Conservation (phyloP, 2,113 vertebrate genomes). For the Choloepus hoffmanni region DNA sequence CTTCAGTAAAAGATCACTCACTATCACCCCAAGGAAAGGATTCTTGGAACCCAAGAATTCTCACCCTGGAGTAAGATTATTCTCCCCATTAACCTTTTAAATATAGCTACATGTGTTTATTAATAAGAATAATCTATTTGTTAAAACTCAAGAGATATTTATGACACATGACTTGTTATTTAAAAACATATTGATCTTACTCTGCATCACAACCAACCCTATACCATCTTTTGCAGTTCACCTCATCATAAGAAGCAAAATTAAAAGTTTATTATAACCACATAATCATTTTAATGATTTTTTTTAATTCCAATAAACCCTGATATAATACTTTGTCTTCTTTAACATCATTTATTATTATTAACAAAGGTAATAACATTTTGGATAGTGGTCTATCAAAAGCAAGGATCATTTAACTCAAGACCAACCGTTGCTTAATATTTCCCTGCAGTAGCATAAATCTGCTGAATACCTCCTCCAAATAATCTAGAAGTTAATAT, state of each 20-base stretch:
- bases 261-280: conserved; percentile 33
- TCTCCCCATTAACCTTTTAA: conserved; percentile 84
- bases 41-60: conserved; percentile 59
- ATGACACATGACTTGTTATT: conserved; percentile 76
- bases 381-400: background rate
- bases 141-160: conserved; percentile 74
- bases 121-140: conserved; percentile 79
- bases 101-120: conserved; percentile 80
- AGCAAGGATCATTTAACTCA: background rate
- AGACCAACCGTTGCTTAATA: background rate
- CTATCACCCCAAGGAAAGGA: conserved; percentile 53
- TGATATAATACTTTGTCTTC: background rate
- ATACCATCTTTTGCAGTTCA: background rate
- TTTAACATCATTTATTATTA: conserved; percentile 20
- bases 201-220: background rate
- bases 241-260: background rate
- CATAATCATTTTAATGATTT: conserved; percentile 32
- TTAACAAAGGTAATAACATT: background rate
- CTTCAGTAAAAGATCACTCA: conserved; percentile 82
- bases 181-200: conserved; percentile 60
- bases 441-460: background rate
- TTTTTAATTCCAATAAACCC: conserved; percentile 45
- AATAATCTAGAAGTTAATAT: conserved; percentile 16
- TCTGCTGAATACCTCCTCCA: background rate
- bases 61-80: conserved; percentile 73